Evolutionary conservation across 2,113 vertebrate genomes (phyloP).

Genomic region (Eulemur macaco): DNA sequence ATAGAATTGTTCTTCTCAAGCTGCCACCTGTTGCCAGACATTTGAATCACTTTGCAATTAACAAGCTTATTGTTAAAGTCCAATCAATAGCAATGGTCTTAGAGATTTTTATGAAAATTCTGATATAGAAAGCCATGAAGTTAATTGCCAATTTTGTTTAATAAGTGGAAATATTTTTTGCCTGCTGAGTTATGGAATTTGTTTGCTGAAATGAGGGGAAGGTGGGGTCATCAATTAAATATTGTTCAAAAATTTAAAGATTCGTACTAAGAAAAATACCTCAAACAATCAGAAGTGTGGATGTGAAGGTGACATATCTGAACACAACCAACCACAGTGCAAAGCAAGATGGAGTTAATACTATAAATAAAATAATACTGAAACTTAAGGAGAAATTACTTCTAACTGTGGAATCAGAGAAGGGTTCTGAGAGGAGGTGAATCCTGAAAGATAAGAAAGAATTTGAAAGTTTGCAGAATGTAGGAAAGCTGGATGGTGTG

Average conservation of each 20-base stretch:
- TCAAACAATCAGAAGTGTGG: neutral
- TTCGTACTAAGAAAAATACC: neutral
- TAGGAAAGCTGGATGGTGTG: neutral
- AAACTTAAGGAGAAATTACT: neutral
- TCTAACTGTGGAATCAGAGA: neutral
- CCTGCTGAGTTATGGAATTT: neutral
- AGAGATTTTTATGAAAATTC: neutral
- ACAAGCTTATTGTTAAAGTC: neutral
- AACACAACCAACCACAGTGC: neutral
- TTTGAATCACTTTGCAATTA: neutral
- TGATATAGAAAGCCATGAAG: neutral
- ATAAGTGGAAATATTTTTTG: neutral
- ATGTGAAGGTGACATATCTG: neutral
- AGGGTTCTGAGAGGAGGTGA: neutral
- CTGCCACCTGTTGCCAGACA: neutral
- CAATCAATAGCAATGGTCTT: neutral
- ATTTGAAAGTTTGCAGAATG: neutral
- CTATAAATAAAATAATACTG: neutral
- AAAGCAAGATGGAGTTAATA: neutral
- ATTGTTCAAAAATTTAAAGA: neutral
- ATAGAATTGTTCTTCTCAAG: neutral
- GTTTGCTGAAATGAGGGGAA: neutral
- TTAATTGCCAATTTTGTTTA: slow-evolving; percentile 13
- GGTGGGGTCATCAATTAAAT: neutral
- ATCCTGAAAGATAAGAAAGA: neutral